phyloP scores from a whole-genome alignment of 2,888 invertebrate species.

The Steromphala cineraria region DNA sequence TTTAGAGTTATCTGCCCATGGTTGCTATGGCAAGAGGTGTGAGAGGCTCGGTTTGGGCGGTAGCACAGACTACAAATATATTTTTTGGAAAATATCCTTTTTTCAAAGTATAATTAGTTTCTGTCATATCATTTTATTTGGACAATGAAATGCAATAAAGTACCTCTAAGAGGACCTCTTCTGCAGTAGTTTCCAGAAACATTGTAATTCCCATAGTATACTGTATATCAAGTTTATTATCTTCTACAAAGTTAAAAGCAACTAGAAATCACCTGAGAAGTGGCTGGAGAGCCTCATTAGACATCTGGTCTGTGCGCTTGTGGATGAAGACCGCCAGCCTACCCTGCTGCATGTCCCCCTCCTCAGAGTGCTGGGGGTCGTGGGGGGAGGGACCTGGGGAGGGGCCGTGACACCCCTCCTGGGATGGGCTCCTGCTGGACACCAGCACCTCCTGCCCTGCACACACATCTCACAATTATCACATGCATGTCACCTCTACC shows the following conservation, averaged over 20 bases:
- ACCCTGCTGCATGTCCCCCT: conserved; percentile 69
- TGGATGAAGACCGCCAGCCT: conserved; percentile 73
- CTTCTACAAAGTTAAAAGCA: not conserved
- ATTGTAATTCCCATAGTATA: too few species aligned
- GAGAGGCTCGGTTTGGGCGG: too few species aligned
- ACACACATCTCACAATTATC: not conserved
- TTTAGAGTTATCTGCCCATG: too few species aligned
- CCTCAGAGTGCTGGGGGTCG: conserved; percentile 65
- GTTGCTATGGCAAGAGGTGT: too few species aligned
- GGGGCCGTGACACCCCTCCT: conserved; percentile 37
- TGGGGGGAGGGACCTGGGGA: conserved; percentile 38
- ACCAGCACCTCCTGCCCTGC: conserved; percentile 69
- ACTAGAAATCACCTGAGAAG: conserved; percentile 63
- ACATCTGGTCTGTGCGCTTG: conserved; percentile 73
- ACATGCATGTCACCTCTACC: not conserved
- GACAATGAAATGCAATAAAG: too few species aligned
- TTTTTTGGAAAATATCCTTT: too few species aligned
- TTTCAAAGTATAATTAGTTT: too few species aligned
- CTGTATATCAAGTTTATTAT: too few species aligned
- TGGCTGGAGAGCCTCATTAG: conserved; percentile 74
- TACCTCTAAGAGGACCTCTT: too few species aligned
- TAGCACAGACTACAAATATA: too few species aligned
- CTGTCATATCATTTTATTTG: too few species aligned
- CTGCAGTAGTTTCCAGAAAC: too few species aligned
- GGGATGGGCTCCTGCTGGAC: conserved; percentile 67